Evolutionary conservation across 2,888 invertebrate genomes (phyloP), one percentile per base, ranked within the genome.

Genomic region (Enchytraeus crypticus): DNA sequence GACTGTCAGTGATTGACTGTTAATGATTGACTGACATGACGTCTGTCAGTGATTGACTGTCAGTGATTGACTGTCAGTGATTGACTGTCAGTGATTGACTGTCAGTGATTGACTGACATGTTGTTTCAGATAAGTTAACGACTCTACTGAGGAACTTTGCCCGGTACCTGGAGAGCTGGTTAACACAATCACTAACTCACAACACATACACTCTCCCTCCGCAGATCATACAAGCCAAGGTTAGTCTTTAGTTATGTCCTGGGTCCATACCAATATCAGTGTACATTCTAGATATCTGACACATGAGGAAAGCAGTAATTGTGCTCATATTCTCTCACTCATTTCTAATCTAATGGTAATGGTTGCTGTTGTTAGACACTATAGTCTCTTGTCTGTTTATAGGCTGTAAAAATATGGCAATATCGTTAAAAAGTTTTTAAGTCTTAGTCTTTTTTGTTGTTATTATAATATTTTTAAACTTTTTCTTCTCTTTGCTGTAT

Each of bases 71-170:
- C 8, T 21, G 18, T 8, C 49, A 11, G 23, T 18, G 14, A 21
- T 21, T 49, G 11, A 18, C 23, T 4, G 38, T 18, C 23, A 57
- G 21, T 57, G 3, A 23, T 27, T 23, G 23, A 59, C n/a, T 26
- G 18, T 8, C 3, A 30, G 23, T 51, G 32, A 33, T 51, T 2
- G n/a, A 30, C 26, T n/a, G 23, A 11, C 29, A 14, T 56, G 4
- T 18, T 5, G 27, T 32, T 55, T 5, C 53, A 61, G 61, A 53
- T 27, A 38, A 33, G 3, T 26, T 62, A 51, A 62, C 59, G 5
- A 46, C 45, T 14, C 53, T 59, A 18, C 34, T 62, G 11, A 45
- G 62, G 27, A 62, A 60, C 30, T 62, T 62, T 43, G 53, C 62
- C 45, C 59, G 59, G 45, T 38, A 62, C 46, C 43, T 62, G 23